Evolutionary conservation across 2,113 vertebrate genomes (phyloP).

Genomic region (Pseudopodoces humilis): DNA sequence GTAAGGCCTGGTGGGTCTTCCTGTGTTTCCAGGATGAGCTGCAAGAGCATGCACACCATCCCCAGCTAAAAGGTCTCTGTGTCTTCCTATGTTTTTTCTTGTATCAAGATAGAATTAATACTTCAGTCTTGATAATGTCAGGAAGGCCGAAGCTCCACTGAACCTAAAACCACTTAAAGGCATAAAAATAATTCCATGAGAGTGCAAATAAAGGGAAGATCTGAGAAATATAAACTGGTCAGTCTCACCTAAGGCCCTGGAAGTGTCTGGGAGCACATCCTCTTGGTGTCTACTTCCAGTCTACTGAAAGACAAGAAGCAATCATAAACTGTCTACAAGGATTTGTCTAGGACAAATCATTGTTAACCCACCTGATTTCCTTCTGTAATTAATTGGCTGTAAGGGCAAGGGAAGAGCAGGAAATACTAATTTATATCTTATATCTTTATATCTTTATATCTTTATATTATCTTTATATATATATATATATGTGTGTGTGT

Average conservation of each 20-base stretch:
- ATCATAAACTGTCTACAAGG: background rate
- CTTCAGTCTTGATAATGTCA: background rate
- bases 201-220: background rate
- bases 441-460: too few species aligned
- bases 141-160: background rate
- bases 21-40: background rate
- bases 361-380: background rate
- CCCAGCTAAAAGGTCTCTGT: too few species aligned
- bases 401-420: background rate
- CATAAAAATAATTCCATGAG: background rate
- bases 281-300: background rate
- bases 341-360: background rate
- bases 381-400: background rate
- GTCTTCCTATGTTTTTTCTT: background rate
- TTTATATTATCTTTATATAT: too few species aligned
- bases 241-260: background rate
- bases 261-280: background rate
- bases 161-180: background rate
- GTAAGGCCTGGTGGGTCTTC: background rate
- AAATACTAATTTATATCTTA: background rate
- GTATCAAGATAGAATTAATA: background rate
- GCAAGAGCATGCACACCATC: rapidly evolving
- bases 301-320: background rate
- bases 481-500: too few species aligned
- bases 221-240: background rate